A percentile compares a stretch with the other conserved stretches of the same genome.
Conservation (phyloP, 2,797 vertebrate species). For the Onychomys leucogaster region DNA sequence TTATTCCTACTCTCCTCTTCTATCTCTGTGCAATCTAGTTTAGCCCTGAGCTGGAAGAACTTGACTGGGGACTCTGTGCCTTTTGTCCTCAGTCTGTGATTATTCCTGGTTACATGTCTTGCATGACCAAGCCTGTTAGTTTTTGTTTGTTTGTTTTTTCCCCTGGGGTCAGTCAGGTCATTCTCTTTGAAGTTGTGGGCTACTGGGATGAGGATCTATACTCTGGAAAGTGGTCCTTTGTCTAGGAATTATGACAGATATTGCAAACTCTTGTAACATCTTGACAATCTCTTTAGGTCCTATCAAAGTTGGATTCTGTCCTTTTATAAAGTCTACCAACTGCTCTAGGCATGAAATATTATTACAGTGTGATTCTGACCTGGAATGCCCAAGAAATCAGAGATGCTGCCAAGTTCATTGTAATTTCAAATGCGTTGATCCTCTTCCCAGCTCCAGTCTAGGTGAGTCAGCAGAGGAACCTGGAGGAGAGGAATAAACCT, state of each 20-base stretch:
- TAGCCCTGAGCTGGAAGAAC: background rate
- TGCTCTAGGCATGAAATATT: fast-evolving
- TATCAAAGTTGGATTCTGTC: constrained; percentile 60
- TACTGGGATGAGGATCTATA: background rate
- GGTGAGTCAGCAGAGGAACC: background rate
- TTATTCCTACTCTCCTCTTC: background rate
- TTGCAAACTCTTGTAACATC: background rate
- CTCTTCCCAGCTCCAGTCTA: background rate
- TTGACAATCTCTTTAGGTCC: constrained; percentile 6
- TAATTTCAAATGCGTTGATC: background rate
- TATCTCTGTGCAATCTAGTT: background rate
- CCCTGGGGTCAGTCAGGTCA: background rate
- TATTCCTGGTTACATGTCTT: background rate
- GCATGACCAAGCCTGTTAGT: background rate
- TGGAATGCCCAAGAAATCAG: constrained; percentile 29
- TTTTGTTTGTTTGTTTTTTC: background rate
- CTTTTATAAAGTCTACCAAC: fast-evolving
- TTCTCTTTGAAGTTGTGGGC: background rate
- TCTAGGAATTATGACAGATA: background rate
- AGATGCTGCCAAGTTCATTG: constrained; percentile 45
- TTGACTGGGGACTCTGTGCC: background rate
- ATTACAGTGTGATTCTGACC: constrained; percentile 29
- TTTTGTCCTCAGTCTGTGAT: background rate
- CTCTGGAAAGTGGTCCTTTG: background rate
- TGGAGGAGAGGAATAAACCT: background rate